These are phyloP conservation scores for Glyptemys insculpta DNA, from an alignment of 2,797 vertebrate genomes.

Conservation along the genomic window DNA sequence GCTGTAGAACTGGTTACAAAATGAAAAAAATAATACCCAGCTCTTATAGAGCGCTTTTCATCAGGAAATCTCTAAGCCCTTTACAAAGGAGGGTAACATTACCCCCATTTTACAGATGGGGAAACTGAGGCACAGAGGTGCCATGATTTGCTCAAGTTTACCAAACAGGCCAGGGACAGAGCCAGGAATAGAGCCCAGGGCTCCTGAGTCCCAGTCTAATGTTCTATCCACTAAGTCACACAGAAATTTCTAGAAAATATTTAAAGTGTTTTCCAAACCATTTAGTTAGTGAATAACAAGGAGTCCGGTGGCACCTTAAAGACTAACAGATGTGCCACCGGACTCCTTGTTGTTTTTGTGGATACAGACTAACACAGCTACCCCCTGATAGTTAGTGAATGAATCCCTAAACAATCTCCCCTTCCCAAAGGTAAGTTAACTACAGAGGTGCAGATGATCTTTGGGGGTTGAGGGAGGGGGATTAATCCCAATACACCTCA, in stretches of 20 bases:
- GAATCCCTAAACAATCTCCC: background rate
- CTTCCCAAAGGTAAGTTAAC: background rate
- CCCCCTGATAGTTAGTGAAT: background rate
- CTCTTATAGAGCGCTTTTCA: background rate
- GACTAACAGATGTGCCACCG: too few species aligned
- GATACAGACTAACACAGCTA: too few species aligned
- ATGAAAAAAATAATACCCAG: background rate
- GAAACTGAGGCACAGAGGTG: background rate
- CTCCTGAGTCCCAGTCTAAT: background rate
- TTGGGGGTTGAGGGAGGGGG: too few species aligned
- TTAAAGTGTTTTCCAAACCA: background rate
- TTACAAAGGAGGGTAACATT: background rate
- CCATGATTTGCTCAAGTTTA: background rate
- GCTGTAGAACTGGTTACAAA: background rate
- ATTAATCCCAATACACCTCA: background rate
- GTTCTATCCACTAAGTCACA: background rate
- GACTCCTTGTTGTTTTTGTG: too few species aligned
- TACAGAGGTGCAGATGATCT: background rate
- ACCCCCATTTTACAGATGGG: background rate
- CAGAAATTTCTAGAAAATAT: too few species aligned
- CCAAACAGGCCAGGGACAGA: background rate
- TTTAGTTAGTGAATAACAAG: background rate
- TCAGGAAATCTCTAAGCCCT: background rate
- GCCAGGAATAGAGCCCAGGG: background rate
- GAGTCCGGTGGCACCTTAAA: too few species aligned